Evolutionary conservation across 2,113 vertebrate species (phyloP).

Genomic region (Microtus ochrogaster): DNA sequence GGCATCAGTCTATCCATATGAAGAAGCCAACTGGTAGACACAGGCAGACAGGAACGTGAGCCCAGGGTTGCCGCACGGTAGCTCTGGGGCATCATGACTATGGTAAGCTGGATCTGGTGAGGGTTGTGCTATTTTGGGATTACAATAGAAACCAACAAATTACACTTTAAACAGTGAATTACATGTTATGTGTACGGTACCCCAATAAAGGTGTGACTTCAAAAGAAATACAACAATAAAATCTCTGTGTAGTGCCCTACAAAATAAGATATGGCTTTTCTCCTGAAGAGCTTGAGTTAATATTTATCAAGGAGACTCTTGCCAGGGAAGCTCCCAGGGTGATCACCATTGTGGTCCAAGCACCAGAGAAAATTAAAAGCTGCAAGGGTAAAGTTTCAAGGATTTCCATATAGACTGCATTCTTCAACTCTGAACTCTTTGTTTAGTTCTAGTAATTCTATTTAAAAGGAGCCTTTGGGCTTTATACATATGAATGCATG

Average conservation of each 20-base stretch:
- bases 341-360: background rate
- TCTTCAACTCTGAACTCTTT: background rate
- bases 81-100: background rate
- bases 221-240: background rate
- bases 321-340: background rate
- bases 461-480: background rate
- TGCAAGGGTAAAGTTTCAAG: background rate
- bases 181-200: background rate
- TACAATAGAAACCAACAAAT: background rate
- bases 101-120: background rate
- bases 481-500: background rate
- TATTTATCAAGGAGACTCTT: background rate
- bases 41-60: background rate
- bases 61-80: background rate
- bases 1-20: background rate
- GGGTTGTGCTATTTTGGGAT: background rate
- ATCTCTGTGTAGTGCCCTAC: background rate
- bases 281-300: background rate
- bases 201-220: background rate
- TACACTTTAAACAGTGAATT: background rate
- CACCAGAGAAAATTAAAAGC: background rate
- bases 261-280: background rate
- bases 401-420: background rate
- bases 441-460: background rate
- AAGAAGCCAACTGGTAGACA: no score